phyloP scores from a whole-genome alignment of 2,113 vertebrate species.

The Corythornis cristatus region DNA sequence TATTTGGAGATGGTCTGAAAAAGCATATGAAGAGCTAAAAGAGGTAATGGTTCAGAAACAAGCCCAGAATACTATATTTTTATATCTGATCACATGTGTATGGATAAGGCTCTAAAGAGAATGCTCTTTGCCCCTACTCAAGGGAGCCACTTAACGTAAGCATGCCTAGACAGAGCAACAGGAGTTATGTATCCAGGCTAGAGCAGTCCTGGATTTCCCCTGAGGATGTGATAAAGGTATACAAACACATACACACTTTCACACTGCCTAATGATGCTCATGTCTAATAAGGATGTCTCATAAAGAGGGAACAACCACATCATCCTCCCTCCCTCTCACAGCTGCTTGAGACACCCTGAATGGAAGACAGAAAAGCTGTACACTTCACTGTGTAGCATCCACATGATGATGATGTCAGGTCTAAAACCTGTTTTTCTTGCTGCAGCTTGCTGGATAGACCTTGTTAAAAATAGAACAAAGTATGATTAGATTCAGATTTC shows the following conservation, averaged over 20 bases:
- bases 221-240: not conserved
- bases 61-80: not conserved
- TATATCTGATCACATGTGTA: not conserved
- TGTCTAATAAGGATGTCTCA: not conserved
- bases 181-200: not conserved
- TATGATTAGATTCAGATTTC: not conserved
- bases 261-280: not conserved
- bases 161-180: not conserved
- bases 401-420: not conserved
- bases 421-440: not conserved
- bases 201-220: not conserved
- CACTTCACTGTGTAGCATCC: no score
- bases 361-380: not conserved
- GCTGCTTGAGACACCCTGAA: not conserved
- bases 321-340: not conserved
- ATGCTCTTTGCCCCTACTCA: not conserved
- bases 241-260: not conserved
- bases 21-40: not conserved
- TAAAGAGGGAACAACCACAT: not conserved
- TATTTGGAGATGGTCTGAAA: not conserved
- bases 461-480: constrained; percentile 15
- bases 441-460: not conserved
- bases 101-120: not conserved
- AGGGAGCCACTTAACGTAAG: not conserved
- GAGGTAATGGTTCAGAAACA: not conserved